These are phyloP conservation scores for Bolborhynchus lineola DNA, from an alignment of 2,113 vertebrate species.

Conservation along the genomic window DNA sequence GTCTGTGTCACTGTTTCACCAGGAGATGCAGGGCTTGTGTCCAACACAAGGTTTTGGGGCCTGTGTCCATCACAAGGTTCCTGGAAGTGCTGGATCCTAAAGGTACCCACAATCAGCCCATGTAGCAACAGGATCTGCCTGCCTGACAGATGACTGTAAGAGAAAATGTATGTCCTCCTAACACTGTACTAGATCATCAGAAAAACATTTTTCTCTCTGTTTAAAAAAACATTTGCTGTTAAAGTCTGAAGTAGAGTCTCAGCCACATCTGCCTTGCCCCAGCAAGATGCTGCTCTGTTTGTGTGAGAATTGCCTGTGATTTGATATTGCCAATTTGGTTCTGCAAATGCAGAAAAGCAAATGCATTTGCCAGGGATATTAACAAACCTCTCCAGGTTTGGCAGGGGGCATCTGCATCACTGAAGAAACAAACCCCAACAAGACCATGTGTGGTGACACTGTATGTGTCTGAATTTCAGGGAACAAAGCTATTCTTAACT, in stretches of 20 bases:
- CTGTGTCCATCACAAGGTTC: background rate
- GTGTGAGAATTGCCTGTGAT: background rate
- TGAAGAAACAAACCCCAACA: background rate
- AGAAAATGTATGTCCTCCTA: background rate
- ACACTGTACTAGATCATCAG: background rate
- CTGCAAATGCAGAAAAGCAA: background rate
- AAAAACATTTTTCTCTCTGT: background rate
- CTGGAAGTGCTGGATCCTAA: background rate
- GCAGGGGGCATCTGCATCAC: background rate
- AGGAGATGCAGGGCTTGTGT: background rate
- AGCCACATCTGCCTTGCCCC: background rate
- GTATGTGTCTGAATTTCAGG: background rate
- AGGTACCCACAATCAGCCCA: background rate
- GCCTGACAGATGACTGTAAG: background rate
- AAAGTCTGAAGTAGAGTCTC: background rate
- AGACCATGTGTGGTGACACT: rapidly evolving
- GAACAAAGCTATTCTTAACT: background rate
- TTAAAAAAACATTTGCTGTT: background rate
- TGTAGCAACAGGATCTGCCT: background rate
- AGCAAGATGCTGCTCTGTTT: background rate
- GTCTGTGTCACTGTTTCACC: background rate
- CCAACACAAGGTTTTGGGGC: background rate
- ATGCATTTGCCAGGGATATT: background rate
- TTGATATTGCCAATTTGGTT: background rate
- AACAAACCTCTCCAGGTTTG: background rate